Evolutionary conservation across 2,888 invertebrate species (phyloP).

Genomic region (Fragum sueziense): DNA sequence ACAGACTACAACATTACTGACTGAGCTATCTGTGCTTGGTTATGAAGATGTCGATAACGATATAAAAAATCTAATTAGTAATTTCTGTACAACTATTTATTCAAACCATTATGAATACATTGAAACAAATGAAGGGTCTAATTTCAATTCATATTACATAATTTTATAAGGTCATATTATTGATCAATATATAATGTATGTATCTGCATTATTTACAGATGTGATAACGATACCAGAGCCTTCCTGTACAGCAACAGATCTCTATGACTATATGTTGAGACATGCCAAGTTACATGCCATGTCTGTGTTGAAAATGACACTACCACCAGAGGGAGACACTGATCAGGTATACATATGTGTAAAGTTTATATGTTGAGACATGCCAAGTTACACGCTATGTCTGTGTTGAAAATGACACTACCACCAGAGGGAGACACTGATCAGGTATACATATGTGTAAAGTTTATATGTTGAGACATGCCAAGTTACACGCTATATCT

Average conservation of each 20-base stretch:
- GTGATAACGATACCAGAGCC: constrained; percentile 85
- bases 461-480: constrained; percentile 88
- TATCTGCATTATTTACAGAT: too few species aligned
- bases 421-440: constrained; percentile 27
- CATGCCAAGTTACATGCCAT: constrained; percentile 88
- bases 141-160: too few species aligned
- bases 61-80: too few species aligned
- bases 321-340: constrained; percentile 27
- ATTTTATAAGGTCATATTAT: too few species aligned
- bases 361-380: constrained; percentile 88
- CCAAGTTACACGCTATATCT: constrained; percentile 87
- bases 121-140: too few species aligned
- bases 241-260: constrained; percentile 86
- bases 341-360: constrained; percentile 18
- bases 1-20: too few species aligned
- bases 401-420: constrained; percentile 81
- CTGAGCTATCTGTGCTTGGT: too few species aligned
- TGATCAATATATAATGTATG: too few species aligned
- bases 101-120: too few species aligned
- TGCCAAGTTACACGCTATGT: constrained; percentile 87
- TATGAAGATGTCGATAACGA: too few species aligned
- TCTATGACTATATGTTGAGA: constrained; percentile 88
- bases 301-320: constrained; percentile 83
- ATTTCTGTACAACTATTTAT: too few species aligned
- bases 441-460: too few species aligned